Conservation (phyloP, 2,113 vertebrate species). For the Scytalopus superciliaris region DNA sequence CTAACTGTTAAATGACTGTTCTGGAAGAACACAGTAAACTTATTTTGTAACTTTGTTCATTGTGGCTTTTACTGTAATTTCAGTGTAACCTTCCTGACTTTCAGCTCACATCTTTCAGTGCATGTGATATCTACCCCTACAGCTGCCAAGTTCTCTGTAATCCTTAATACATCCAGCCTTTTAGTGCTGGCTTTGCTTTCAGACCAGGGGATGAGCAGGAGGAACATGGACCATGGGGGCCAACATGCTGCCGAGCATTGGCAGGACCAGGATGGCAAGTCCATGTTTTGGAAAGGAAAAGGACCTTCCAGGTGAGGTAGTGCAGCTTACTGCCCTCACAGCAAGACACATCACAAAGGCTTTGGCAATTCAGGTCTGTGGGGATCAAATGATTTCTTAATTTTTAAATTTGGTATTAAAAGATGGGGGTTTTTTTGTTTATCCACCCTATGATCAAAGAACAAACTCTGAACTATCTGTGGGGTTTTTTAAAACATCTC, state of each 20-base stretch:
- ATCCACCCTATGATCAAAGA: neutral
- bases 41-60: neutral
- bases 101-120: neutral
- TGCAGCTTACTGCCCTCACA: neutral
- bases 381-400: neutral
- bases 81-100: neutral
- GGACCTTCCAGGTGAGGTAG: neutral
- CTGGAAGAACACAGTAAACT: neutral
- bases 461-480: neutral
- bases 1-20: neutral
- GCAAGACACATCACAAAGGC: neutral
- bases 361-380: neutral
- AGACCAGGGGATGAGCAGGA: neutral
- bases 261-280: neutral
- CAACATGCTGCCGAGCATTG: accelerated
- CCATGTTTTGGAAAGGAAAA: neutral
- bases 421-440: neutral
- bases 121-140: neutral
- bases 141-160: neutral
- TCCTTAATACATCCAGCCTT: neutral
- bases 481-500: neutral
- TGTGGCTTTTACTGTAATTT: neutral
- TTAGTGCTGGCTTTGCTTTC: too few species aligned
- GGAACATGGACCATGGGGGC: accelerated
- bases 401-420: neutral